Evolutionary conservation across 2,797 vertebrate species (phyloP), one percentile per base, ranked within the genome.

Genomic region (Anguilla anguilla): DNA sequence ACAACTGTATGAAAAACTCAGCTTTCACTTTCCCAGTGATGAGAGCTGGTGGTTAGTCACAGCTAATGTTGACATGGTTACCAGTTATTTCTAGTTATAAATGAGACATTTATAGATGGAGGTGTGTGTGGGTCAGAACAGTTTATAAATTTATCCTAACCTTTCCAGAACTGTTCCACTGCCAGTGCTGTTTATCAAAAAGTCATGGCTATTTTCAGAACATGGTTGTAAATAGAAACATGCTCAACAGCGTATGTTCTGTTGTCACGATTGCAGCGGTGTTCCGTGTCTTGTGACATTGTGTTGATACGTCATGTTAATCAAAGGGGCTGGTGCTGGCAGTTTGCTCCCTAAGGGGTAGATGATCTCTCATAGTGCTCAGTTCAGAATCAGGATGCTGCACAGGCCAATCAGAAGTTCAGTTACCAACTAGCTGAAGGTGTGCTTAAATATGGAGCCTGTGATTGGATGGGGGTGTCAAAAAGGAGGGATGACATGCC

Each of bases 251-350:
- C 69, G 61, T 35, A 57, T 85, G 67, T 53, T 88, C 64, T 69
- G 55, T 82, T 61, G 82, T 28, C 81, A 15, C 25, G n/a, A n/a
- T 69, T n/a, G 28, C 25, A 35, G 28, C n/a, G 19, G 39, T 43
- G 39, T 35, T 6, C 61, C 31, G 31, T 28, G 83, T 90, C 86
- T 93, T 92, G 91, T 92, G 92, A 92, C 92, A 84, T 89, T 92
- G 89, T 84, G 67, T 87, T 87, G 85, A 85, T 85, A 88, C 53
- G 88, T 85, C 89, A 43, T 67, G 86, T 88, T 64, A 86, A 79
- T 87, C 74, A 46, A n/a, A 67, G 28, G 57, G 74, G 74, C 35
- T 93, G 94, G 94, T 95, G 92, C 91, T 92, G 94, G 94, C 92
- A 91, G 84, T 93, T 95, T 91, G 91, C 90, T 81, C 85, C 10